phyloP scores from a whole-genome alignment of 2,888 invertebrate genomes.

The Epirrita christyi region DNA sequence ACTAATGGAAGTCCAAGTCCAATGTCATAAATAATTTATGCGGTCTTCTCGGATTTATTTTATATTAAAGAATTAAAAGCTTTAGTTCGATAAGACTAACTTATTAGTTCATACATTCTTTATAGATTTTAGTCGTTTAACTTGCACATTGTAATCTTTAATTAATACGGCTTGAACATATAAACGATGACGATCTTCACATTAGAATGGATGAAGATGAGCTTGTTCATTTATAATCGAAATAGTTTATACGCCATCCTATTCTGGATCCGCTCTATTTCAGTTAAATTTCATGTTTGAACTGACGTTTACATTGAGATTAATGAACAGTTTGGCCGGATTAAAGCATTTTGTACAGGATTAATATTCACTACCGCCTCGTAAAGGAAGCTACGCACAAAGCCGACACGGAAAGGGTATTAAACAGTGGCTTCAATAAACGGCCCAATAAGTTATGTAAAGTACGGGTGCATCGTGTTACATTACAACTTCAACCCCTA shows the following conservation, averaged over 20 bases:
- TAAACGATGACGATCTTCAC: neutral
- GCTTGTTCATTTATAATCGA: slow-evolving; percentile 7
- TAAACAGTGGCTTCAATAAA: slow-evolving; percentile 81
- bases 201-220: slow-evolving; percentile 2
- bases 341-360: slow-evolving; percentile 68
- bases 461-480: slow-evolving; percentile 82
- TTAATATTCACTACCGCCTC: slow-evolving; percentile 67
- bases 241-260: slow-evolving; percentile 11
- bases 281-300: slow-evolving; percentile 39
- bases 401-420: slow-evolving; percentile 80
- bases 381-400: slow-evolving; percentile 72
- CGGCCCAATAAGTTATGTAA: slow-evolving; percentile 83
- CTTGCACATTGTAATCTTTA: neutral
- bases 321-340: slow-evolving; percentile 63
- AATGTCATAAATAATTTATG: slow-evolving; percentile 63
- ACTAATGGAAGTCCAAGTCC: slow-evolving; percentile 61
- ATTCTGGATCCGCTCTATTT: slow-evolving; percentile 23
- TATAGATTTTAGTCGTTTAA: slow-evolving; percentile 3
- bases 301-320: slow-evolving; percentile 59
- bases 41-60: slow-evolving; percentile 54
- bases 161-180: neutral
- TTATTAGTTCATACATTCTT: slow-evolving; percentile 14
- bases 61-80: slow-evolving; percentile 60
- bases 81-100: slow-evolving; percentile 22
- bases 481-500: slow-evolving; percentile 81